Base-by-base conservation (phyloP, 2,888 invertebrate species). In the Trachelus troglodyta region DNA sequence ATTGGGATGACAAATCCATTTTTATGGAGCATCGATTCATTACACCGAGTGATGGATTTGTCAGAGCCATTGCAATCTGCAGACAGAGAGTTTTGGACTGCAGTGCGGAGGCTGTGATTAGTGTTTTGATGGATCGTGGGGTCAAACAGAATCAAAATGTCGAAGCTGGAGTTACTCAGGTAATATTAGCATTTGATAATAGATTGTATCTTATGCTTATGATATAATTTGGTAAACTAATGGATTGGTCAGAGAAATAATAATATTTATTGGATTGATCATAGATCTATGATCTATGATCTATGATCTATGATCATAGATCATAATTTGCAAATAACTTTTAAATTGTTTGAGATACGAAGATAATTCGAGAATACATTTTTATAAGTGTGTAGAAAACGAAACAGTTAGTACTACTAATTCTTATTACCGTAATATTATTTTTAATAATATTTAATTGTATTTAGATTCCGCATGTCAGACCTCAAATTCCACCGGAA, bases 21-120 rank as follows among this genome's bases (percentile, higher is more conserved):
- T 98, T 96, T 89, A 94, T 97, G 93, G 97, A 97, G 90, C 97
- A 98, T 90, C 94, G 96, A 82, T 95, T 97, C 83, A 92, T 96
- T 34, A 95, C 96, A 0, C 92, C 95, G 6, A 88, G 88, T n/a
- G 97, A 97, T 87, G 93, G 94, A 35, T 96, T 96, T 91, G 92
- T 95, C n/a, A 93, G 93, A 75, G 93, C 93, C n/a, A 90, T 91
- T 75, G 91, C 91, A 40, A 90, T 91, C 75, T 91, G 91, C 79
- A 88, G 91, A 81, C 93, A 90, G 81, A 88, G 92, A 78, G 87
- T 93, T 73, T 88, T 93, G 80, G 90, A 92, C 77, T 92, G 92
- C 80, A 92, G 90, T 82, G 92, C 92, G 34, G 92, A 93, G 78
- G 90, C 92, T 34, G 89, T 93, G 2, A 92, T 93, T 87, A 89